These are phyloP conservation scores for Vandiemenella viatica DNA, from an alignment of 2,888 invertebrate species.

Conservation along the genomic window DNA sequence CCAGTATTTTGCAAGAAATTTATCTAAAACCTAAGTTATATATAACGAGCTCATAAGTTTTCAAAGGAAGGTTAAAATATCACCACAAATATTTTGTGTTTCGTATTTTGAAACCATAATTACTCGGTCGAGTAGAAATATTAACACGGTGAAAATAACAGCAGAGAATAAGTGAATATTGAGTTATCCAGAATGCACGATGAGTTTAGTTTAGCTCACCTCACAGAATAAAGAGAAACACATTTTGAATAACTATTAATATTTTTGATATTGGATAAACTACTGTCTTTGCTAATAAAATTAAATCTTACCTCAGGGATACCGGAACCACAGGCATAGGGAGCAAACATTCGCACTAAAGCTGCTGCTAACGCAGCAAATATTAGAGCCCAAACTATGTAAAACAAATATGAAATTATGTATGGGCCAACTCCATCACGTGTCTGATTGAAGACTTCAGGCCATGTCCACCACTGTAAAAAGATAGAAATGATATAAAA, in stretches of 20 bases:
- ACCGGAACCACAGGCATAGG: constrained; percentile 98
- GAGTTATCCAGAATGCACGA: too few relatives aligned
- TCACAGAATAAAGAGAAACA: neutral
- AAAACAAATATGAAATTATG: constrained; percentile 86
- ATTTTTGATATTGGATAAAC: constrained; percentile 33
- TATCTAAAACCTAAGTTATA: too few relatives aligned
- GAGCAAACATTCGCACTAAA: constrained; percentile 93
- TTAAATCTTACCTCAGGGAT: constrained; percentile 58
- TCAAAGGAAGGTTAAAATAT: too few relatives aligned
- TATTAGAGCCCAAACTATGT: constrained; percentile 86
- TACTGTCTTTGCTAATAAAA: constrained; percentile 31
- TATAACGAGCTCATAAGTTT: too few relatives aligned
- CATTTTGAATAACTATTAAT: neutral
- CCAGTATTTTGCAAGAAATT: too few relatives aligned
- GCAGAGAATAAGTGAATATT: constrained; percentile 1
- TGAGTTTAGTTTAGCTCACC: too few relatives aligned
- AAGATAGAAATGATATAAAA: constrained; percentile 13
- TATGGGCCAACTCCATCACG: constrained; percentile 71
- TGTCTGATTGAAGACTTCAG: constrained; percentile 69
- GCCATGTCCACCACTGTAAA: constrained; percentile 88
- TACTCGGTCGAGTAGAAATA: too few relatives aligned
- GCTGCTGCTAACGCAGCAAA: constrained; percentile 91
- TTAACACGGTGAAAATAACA: too few relatives aligned
- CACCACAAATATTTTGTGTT: too few relatives aligned
- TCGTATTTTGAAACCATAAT: too few relatives aligned